Evolutionary conservation across 1,140 invertebrate genomes (phyloP).

Genomic region (Penaeus japonicus): DNA sequence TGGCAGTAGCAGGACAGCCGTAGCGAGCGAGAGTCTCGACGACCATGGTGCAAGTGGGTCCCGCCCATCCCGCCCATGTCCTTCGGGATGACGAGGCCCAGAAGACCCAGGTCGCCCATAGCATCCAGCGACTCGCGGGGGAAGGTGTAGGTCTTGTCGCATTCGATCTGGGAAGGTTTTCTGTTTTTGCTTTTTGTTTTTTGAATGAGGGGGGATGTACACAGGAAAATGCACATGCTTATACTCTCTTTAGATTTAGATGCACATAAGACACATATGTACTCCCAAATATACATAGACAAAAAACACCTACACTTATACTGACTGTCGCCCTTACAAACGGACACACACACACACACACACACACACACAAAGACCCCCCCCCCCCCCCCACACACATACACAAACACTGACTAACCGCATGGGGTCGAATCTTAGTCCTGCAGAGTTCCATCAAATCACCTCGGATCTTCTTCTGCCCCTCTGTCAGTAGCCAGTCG

Average conservation of each 20-base stretch:
- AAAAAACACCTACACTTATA: too few relatives aligned
- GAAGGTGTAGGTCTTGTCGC: slow-evolving; percentile 37
- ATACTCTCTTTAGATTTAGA: too few relatives aligned
- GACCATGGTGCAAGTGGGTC: slow-evolving; percentile 44
- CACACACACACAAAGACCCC: too few relatives aligned
- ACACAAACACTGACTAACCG: slow-evolving; percentile 15
- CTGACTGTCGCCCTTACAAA: too few relatives aligned
- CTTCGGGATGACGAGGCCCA: slow-evolving; percentile 53
- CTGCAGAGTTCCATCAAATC: slow-evolving; percentile 47
- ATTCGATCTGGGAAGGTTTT: slow-evolving; percentile 41
- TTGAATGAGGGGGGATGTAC: too few relatives aligned
- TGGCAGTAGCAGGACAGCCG: slow-evolving; percentile 46
- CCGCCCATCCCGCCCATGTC: slow-evolving; percentile 44
- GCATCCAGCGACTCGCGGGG: slow-evolving; percentile 28
- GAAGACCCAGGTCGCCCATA: slow-evolving; percentile 40
- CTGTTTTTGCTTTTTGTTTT: too few relatives aligned
- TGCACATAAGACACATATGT: too few relatives aligned
- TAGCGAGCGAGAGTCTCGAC: slow-evolving; percentile 52
- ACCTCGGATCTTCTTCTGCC: slow-evolving; percentile 31
- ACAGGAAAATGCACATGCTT: too few relatives aligned
- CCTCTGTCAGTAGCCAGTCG: slow-evolving; percentile 50
- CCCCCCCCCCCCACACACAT: too few relatives aligned
- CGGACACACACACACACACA: too few relatives aligned
- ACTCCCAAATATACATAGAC: too few relatives aligned
- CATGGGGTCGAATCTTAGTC: slow-evolving; percentile 39